Evolutionary conservation across 2,797 vertebrate genomes (phyloP).

Genomic region (Semaprochilodus insignis): DNA sequence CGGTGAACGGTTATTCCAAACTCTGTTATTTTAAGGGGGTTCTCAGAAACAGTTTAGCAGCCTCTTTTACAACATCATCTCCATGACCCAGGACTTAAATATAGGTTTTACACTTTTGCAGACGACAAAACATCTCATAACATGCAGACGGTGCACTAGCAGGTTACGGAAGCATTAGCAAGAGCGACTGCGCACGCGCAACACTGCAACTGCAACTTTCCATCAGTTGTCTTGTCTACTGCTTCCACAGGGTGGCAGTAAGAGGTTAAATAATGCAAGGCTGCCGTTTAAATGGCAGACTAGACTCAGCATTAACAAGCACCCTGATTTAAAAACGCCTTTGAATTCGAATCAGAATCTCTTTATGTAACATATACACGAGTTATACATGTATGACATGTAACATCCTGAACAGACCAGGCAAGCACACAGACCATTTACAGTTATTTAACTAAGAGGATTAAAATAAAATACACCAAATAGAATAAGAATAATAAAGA

Average conservation of each 20-base stretch:
- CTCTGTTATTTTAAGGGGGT: neutral
- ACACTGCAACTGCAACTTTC: neutral
- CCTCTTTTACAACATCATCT: too few species aligned
- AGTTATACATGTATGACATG: too few species aligned
- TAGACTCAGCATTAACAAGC: neutral
- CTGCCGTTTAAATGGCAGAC: neutral
- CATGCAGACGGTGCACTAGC: neutral
- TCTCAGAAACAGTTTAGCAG: neutral
- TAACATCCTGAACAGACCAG: too few species aligned
- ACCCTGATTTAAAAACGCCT: neutral
- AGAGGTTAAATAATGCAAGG: neutral
- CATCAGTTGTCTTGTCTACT: neutral
- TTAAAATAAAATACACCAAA: too few species aligned
- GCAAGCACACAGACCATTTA: too few species aligned
- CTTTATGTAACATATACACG: too few species aligned
- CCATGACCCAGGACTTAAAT: too few species aligned
- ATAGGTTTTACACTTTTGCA: neutral
- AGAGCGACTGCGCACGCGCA: neutral
- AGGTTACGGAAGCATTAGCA: neutral
- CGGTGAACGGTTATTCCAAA: neutral
- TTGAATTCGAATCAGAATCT: too few species aligned
- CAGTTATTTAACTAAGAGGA: too few species aligned
- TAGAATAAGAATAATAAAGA: too few species aligned
- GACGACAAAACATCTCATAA: neutral
- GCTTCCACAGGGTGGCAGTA: conserved; percentile 36